These are phyloP conservation scores for Baccha elongata DNA, from an alignment of 2,888 invertebrate genomes.

Conservation along the genomic window DNA sequence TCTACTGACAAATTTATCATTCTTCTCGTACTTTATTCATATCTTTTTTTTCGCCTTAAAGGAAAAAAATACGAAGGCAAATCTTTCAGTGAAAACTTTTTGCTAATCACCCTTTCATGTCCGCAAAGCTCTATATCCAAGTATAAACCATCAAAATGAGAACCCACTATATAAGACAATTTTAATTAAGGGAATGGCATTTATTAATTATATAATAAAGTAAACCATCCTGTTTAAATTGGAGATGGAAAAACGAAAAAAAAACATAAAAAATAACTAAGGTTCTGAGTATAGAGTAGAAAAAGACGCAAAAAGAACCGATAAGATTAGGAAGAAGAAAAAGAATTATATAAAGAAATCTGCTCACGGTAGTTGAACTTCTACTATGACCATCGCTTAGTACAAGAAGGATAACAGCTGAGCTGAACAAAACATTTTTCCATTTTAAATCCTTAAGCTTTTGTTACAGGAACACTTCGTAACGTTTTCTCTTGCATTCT, in stretches of 20 bases:
- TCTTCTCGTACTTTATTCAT: conserved; percentile 48
- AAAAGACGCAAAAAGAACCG: conserved; percentile 26
- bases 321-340: conserved; percentile 59
- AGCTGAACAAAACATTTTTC: conserved; percentile 70
- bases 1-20: conserved; percentile 65
- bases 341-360: conserved; percentile 26
- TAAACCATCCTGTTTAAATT: conserved; percentile 53
- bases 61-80: conserved; percentile 45
- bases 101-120: conserved; percentile 64
- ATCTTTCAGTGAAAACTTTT: conserved; percentile 56
- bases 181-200: conserved; percentile 73
- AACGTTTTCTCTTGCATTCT: conserved; percentile 32
- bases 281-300: background rate
- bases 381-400: conserved; percentile 62
- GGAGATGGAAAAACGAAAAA: background rate
- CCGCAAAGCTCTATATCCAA: conserved; percentile 53
- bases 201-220: conserved; percentile 73
- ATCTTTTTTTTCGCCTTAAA: conserved; percentile 17
- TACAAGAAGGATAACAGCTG: conserved; percentile 69
- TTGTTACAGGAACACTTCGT: conserved; percentile 56
- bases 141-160: conserved; percentile 51
- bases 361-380: conserved; percentile 64
- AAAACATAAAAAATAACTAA: no score
- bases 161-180: conserved; percentile 64
- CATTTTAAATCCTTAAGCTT: conserved; percentile 65